A percentile compares a stretch with the other conserved stretches of the same genome.
Evolutionary conservation across 2,113 vertebrate species (phyloP).

Genomic region (Perognathus longimembris): DNA sequence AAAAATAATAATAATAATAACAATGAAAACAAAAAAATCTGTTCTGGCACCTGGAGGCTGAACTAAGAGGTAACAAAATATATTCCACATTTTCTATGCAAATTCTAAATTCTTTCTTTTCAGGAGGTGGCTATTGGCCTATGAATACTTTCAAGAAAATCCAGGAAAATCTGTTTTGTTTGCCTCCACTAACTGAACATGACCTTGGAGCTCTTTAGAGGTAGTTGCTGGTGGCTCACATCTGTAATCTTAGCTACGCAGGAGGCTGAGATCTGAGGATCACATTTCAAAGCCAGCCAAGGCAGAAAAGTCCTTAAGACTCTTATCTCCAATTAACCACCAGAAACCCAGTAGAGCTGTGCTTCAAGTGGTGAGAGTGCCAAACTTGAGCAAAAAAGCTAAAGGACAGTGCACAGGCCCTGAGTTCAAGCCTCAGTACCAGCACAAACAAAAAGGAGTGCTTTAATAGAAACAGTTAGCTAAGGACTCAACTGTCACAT

Average conservation of each 20-base stretch:
- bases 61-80: conserved; percentile 9
- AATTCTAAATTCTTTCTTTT: conserved; percentile 27
- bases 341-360: no score
- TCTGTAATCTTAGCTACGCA: no score
- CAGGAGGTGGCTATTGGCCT: neutral
- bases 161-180: neutral
- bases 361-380: no score
- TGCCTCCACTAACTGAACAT: neutral
- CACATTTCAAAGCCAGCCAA: no score
- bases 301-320: no score
- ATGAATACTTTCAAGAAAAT: conserved; percentile 1
- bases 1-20: neutral
- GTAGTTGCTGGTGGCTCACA: no score
- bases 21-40: neutral
- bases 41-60: neutral
- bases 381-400: no score
- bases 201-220: neutral
- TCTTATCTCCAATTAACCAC: no score
- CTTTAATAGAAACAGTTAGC: conserved; percentile 11
- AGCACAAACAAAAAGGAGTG: neutral
- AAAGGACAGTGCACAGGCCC: no score
- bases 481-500: neutral
- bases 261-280: no score
- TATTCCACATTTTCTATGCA: neutral
- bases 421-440: no score